Percentiles rank a stretch among this genome's conserved stretches.
These are phyloP conservation scores for Amitus sp. DNA, from an alignment of 2,888 invertebrate species.

Conservation along the genomic window DNA sequence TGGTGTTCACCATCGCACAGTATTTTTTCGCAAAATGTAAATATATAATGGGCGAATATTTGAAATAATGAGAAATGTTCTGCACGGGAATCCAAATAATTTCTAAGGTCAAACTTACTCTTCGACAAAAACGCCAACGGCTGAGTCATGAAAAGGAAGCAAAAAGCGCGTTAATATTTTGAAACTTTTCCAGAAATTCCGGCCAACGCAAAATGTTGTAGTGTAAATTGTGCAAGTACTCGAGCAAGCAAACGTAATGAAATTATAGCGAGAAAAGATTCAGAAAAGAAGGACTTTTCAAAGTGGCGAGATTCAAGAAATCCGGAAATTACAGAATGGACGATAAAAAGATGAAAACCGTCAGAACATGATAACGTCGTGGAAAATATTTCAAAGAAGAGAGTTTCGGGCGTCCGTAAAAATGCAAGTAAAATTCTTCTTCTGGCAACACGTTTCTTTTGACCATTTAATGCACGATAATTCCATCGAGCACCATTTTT, in stretches of 20 bases:
- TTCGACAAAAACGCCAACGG: no score
- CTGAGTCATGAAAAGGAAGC: no score
- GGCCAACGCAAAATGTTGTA: slow-evolving; percentile 14
- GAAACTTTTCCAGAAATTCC: slow-evolving; percentile 24
- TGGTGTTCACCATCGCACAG: no score
- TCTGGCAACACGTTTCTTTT: slow-evolving; percentile 21
- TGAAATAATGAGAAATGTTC: no score
- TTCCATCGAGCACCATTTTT: slow-evolving; percentile 26
- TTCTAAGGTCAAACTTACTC: no score
- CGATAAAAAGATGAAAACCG: slow-evolving; percentile 40
- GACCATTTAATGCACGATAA: slow-evolving; percentile 22
- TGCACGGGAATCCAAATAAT: no score
- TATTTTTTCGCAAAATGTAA: no score
- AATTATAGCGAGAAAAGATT: slow-evolving; percentile 36
- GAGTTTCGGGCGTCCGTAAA: slow-evolving; percentile 32
- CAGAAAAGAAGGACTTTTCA: slow-evolving; percentile 32
- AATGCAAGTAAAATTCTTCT: slow-evolving; percentile 22
- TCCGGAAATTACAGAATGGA: slow-evolving; percentile 39
- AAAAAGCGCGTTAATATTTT: slow-evolving; percentile 23
- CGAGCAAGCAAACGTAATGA: slow-evolving; percentile 36
- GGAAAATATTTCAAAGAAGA: slow-evolving; percentile 35
- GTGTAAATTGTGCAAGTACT: slow-evolving; percentile 23
- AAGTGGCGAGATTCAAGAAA: slow-evolving; percentile 33
- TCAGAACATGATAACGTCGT: slow-evolving; percentile 34
- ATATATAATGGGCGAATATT: no score